phyloP scores from a whole-genome alignment of 1,140 invertebrate species.

The Plutomurus gul region DNA sequence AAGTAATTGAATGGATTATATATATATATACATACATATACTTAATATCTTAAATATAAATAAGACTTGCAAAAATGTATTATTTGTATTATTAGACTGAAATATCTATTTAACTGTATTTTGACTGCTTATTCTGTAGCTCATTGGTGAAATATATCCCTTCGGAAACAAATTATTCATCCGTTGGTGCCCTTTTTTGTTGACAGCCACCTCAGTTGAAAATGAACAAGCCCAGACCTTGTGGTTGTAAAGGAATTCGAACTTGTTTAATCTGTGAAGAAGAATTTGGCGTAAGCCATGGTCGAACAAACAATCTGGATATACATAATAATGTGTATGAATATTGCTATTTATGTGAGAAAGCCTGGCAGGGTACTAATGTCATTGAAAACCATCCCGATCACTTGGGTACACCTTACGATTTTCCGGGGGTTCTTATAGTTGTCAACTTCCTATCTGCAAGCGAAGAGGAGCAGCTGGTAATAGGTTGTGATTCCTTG shows the following conservation, averaged over 20 bases:
- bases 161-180: too few relatives aligned
- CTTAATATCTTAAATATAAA: too few relatives aligned
- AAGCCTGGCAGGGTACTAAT: slow-evolving; percentile 70
- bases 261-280: slow-evolving; percentile 84
- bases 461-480: slow-evolving; percentile 71
- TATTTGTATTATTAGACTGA: too few relatives aligned
- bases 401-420: slow-evolving; percentile 66
- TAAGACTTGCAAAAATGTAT: too few relatives aligned
- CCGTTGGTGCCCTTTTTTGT: too few relatives aligned
- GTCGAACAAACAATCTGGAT: not conserved
- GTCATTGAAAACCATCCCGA: slow-evolving; percentile 68
- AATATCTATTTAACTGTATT: too few relatives aligned
- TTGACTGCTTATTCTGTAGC: too few relatives aligned
- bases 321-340: slow-evolving; percentile 61
- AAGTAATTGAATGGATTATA: too few relatives aligned
- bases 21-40: too few relatives aligned
- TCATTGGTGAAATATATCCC: too few relatives aligned
- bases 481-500: slow-evolving; percentile 74
- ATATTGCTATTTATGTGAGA: slow-evolving; percentile 75
- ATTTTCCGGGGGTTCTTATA: slow-evolving; percentile 73
- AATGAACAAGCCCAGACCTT: slow-evolving; percentile 74
- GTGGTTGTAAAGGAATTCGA: slow-evolving; percentile 90
- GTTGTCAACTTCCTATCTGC: slow-evolving; percentile 73
- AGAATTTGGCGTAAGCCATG: slow-evolving; percentile 61
- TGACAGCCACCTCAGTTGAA: too few relatives aligned